Percentiles rank a stretch among this genome's conserved stretches.
These are phyloP conservation scores for Meloe dianella DNA, from an alignment of 2,888 invertebrate genomes.

Conservation along the genomic window DNA sequence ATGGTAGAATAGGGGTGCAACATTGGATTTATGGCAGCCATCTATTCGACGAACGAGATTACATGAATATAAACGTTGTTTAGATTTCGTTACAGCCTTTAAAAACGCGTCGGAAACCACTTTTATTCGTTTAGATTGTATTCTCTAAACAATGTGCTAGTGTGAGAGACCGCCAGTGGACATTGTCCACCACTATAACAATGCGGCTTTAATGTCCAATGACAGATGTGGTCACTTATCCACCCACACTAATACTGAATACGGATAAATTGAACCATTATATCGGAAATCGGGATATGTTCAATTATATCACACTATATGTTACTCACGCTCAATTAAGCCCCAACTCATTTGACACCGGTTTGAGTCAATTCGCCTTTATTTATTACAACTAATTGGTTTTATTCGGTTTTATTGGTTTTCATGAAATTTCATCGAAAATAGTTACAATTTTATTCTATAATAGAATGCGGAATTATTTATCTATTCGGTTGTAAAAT, in stretches of 20 bases:
- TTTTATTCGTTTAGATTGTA: constrained; percentile 28
- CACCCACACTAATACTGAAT: constrained; percentile 49
- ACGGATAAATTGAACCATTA: constrained; percentile 49
- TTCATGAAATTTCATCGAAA: constrained; percentile 2
- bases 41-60: constrained; percentile 64
- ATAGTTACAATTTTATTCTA: too few relatives aligned
- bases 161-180: background rate
- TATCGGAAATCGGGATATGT: constrained; percentile 28
- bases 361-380: constrained; percentile 44
- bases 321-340: constrained; percentile 52
- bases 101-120: constrained; percentile 25
- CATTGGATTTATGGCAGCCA: constrained; percentile 78
- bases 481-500: background rate
- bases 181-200: constrained; percentile 37
- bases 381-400: constrained; percentile 43
- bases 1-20: constrained; percentile 23
- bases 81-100: constrained; percentile 37
- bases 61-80: constrained; percentile 61
- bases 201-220: constrained; percentile 52
- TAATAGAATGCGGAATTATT: too few relatives aligned
- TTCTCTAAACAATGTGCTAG: background rate
- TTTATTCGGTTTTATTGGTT: constrained; percentile 43
- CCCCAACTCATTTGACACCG: constrained; percentile 42
- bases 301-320: constrained; percentile 34
- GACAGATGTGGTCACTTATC: constrained; percentile 53